Conservation (phyloP, 2,113 vertebrate species). For the Vulpes lagopus region DNA sequence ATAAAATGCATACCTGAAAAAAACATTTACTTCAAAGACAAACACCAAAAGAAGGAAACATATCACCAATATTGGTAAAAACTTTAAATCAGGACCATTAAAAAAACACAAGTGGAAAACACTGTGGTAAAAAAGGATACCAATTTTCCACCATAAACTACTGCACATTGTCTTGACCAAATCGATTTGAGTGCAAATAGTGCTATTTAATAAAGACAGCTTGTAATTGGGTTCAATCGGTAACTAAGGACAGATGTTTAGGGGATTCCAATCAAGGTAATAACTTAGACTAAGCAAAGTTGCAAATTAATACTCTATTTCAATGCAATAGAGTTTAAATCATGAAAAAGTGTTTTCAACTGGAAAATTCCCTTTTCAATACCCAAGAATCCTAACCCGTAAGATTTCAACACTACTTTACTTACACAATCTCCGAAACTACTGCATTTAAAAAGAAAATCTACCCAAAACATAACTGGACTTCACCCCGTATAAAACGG, state of each 20-base stretch:
- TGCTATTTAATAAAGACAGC: neutral
- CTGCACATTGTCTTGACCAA: neutral
- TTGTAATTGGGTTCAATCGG: neutral
- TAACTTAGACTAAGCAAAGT: neutral
- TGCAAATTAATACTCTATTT: neutral
- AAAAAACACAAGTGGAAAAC: constrained; percentile 48
- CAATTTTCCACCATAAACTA: constrained; percentile 25
- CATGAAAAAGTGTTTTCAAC: neutral
- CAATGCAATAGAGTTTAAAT: neutral
- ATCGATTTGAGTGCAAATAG: neutral
- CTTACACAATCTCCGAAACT: constrained; percentile 38
- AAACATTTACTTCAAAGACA: constrained; percentile 35
- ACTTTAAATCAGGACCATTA: neutral
- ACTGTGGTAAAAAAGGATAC: neutral
- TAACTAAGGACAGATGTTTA: neutral
- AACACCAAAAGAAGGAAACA: neutral
- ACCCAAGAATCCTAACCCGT: neutral
- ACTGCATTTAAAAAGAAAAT: constrained; percentile 12
- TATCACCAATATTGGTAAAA: neutral
- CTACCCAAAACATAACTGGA: neutral
- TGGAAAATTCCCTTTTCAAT: neutral
- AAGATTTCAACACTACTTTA: constrained; percentile 36
- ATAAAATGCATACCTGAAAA: constrained; percentile 27
- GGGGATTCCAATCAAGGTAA: neutral
- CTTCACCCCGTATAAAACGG: neutral